These are phyloP conservation scores for Lepidurus couesii DNA, from an alignment of 1,140 invertebrate species.

Conservation along the genomic window DNA sequence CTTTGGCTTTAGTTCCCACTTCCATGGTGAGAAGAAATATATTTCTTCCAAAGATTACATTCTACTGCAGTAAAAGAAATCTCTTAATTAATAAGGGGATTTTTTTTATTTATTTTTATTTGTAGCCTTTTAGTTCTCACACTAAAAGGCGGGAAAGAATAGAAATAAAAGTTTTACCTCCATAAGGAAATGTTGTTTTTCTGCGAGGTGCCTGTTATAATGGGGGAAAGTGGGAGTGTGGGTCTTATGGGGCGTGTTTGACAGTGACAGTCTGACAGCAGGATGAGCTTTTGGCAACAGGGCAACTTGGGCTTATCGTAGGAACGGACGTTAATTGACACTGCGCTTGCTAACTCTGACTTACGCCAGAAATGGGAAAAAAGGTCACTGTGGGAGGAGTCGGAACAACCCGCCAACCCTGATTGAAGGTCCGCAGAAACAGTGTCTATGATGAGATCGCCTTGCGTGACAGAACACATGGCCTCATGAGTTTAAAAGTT, in stretches of 20 bases:
- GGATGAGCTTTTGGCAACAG: not conserved
- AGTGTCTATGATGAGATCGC: not conserved
- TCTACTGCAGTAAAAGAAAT: too few relatives aligned
- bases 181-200: not conserved
- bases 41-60: too few relatives aligned
- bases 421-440: not conserved
- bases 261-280: not conserved
- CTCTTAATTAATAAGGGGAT: not conserved
- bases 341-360: not conserved
- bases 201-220: not conserved
- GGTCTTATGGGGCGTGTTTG: not conserved
- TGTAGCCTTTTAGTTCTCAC: not conserved
- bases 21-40: too few relatives aligned
- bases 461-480: not conserved
- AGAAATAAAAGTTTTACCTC: not conserved
- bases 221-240: not conserved
- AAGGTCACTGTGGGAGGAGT: too few relatives aligned
- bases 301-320: not conserved
- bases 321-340: conserved; percentile 9
- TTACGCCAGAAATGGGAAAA: not conserved
- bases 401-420: not conserved
- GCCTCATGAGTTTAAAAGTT: not conserved
- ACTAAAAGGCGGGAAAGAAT: not conserved
- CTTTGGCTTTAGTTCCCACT: too few relatives aligned
- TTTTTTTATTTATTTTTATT: not conserved